Conservation (phyloP, 2,888 invertebrate species). For the Pristionchus maxplancki region DNA sequence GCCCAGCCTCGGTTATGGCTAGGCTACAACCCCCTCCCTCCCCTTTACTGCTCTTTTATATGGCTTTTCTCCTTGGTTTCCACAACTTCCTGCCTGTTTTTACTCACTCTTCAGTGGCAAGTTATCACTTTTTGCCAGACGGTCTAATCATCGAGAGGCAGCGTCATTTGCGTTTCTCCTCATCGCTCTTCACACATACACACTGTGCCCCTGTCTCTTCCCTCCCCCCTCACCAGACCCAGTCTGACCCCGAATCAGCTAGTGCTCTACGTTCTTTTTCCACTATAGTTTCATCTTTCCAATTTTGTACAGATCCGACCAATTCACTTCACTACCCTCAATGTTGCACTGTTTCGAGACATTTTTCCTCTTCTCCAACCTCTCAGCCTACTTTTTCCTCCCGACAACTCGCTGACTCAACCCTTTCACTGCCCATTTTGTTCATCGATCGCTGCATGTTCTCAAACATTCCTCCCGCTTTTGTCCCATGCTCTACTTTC, state of each 20-base stretch:
- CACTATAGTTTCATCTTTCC: too few relatives aligned
- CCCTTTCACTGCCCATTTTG: slow-evolving; percentile 1
- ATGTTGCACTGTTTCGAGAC: background rate
- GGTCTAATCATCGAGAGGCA: background rate
- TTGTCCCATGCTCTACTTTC: slow-evolving; percentile 42
- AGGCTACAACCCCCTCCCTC: background rate
- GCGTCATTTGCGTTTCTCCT: slow-evolving; percentile 19
- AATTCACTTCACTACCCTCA: too few relatives aligned
- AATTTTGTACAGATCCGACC: too few relatives aligned
- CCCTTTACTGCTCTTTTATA: background rate
- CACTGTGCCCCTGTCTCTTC: background rate
- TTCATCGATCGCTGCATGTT: slow-evolving; percentile 16
- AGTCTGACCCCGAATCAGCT: background rate
- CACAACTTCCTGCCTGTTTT: background rate
- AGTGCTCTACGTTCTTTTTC: too few relatives aligned
- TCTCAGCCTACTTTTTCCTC: background rate
- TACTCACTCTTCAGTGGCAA: background rate
- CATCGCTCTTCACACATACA: slow-evolving; percentile 17
- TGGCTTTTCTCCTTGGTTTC: background rate
- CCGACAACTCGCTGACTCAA: background rate
- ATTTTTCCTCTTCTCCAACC: background rate
- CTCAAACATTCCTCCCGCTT: background rate
- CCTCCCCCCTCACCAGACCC: background rate
- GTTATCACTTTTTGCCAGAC: slow-evolving; percentile 18
- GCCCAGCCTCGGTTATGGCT: slow-evolving; percentile 25